Percentiles rank a stretch among this genome's conserved stretches.
Evolutionary conservation across 1,140 invertebrate species (phyloP).

Genomic region (Diorhabda elongata): DNA sequence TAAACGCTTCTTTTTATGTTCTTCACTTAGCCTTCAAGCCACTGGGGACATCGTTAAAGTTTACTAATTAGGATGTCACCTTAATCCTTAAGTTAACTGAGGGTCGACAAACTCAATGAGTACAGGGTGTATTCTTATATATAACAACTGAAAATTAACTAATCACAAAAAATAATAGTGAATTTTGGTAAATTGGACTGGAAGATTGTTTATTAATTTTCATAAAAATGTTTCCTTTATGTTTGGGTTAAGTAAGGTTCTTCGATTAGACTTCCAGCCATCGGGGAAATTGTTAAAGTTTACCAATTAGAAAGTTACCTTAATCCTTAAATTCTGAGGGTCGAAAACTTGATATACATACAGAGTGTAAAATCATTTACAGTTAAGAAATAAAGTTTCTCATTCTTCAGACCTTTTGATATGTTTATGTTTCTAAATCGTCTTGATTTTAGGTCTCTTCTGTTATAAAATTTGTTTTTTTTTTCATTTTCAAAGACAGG

Average conservation of each 20-base stretch:
- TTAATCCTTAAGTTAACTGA: conserved; percentile 16
- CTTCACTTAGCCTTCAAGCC: conserved; percentile 9
- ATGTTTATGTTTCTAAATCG: no score
- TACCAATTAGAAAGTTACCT: conserved; percentile 22
- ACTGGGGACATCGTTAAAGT: conserved; percentile 22
- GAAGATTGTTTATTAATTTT: no score
- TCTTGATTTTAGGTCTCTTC: no score
- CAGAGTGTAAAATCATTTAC: not conserved
- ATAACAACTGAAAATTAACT: no score
- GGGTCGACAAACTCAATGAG: conserved; percentile 16
- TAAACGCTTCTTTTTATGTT: conserved; percentile 18
- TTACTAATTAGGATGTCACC: conserved; percentile 24
- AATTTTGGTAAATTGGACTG: no score
- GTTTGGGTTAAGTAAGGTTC: not conserved
- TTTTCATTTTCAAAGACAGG: no score
- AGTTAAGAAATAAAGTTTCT: no score
- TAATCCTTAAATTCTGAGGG: conserved; percentile 14
- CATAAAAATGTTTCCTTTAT: no score
- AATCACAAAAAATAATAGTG: no score
- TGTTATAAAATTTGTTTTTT: no score
- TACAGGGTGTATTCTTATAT: not conserved
- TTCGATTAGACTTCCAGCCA: conserved; percentile 5
- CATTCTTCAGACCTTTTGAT: no score
- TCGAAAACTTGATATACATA: conserved; percentile 9
- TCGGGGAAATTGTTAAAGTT: conserved; percentile 21